Conservation (phyloP, 2,113 vertebrate species). For the Petrocephalus microphthalmus region DNA sequence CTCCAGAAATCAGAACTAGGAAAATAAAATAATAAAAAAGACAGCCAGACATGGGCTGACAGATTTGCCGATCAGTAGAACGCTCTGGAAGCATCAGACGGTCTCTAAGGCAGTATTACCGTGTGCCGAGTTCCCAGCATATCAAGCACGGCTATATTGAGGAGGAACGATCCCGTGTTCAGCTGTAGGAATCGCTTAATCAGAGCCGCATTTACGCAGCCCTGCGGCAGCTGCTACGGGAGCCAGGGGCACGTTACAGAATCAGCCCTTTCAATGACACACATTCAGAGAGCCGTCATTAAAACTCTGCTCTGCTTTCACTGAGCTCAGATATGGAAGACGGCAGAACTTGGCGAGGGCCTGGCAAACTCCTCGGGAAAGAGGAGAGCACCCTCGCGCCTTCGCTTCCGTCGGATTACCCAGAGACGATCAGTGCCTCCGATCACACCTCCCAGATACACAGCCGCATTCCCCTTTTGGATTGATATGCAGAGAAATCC, state of each 20-base stretch:
- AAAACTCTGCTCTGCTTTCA: background rate
- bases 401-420: background rate
- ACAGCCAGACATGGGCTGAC: background rate
- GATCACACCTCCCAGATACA: slow-evolving; percentile 8
- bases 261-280: background rate
- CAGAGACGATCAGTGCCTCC: background rate
- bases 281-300: background rate
- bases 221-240: background rate
- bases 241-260: background rate
- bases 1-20: background rate
- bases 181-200: background rate
- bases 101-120: background rate
- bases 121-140: background rate
- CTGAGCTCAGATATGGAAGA: background rate
- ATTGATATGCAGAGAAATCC: slow-evolving; percentile 7
- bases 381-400: background rate
- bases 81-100: background rate
- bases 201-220: background rate
- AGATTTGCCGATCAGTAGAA: slow-evolving; percentile 4
- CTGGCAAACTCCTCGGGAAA: background rate
- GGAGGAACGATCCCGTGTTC: background rate
- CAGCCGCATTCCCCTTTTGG: background rate
- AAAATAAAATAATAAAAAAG: background rate
- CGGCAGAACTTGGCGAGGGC: background rate
- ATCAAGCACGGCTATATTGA: background rate